Conservation (phyloP, 2,797 vertebrate genomes). For the Pipistrellus pipistrellus region DNA sequence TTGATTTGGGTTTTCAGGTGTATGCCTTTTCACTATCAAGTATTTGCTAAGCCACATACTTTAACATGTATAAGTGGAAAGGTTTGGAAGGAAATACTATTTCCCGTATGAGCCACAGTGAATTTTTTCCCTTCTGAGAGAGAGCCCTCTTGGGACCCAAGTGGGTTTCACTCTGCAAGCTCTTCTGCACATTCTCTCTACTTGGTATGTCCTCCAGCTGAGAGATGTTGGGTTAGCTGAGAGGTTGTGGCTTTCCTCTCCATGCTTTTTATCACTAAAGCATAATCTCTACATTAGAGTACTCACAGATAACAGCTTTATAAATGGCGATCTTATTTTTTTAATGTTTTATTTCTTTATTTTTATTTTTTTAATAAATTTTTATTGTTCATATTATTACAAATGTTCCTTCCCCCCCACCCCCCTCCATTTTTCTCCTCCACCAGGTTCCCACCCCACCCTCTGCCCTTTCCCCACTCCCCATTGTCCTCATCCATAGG, state of each 20-base stretch:
- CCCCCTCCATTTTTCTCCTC: no score
- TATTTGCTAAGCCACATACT: slow-evolving; percentile 49
- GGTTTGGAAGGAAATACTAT: background rate
- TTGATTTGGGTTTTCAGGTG: slow-evolving; percentile 41
- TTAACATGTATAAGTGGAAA: slow-evolving; percentile 9
- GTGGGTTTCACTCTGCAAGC: slow-evolving; percentile 8
- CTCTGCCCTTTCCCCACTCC: no score
- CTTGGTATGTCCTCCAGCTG: background rate
- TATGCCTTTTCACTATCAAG: slow-evolving; percentile 37
- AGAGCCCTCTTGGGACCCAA: background rate
- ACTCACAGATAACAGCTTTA: background rate
- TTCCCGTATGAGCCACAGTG: background rate
- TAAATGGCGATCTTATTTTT: slow-evolving; percentile 33
- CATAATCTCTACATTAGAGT: slow-evolving; percentile 24
- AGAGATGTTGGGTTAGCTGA: background rate
- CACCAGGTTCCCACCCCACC: no score
- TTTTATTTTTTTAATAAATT: no score
- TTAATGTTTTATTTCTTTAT: no score
- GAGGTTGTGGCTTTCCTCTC: background rate
- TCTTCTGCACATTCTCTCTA: slow-evolving; percentile 11
- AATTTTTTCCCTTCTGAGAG: background rate
- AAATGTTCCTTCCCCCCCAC: no score
- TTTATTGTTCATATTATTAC: no score
- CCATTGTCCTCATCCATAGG: no score
- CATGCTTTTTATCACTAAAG: slow-evolving; percentile 7